Conservation (phyloP, 2,113 vertebrate species). For the Scytalopus superciliaris region DNA sequence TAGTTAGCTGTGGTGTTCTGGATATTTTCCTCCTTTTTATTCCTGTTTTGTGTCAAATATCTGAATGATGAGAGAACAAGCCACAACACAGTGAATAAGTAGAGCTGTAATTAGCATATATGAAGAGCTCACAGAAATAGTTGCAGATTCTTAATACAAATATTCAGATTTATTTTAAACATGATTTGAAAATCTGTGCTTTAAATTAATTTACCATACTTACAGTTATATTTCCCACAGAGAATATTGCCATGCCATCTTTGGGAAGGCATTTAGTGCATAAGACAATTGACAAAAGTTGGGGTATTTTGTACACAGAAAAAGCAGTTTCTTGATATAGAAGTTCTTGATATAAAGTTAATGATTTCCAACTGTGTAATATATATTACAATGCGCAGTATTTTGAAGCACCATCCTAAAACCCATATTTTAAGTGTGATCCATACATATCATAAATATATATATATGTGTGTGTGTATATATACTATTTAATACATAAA, state of each 20-base stretch:
- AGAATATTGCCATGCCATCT: neutral
- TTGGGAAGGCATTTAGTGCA: neutral
- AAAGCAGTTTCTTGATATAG: neutral
- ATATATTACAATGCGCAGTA: neutral
- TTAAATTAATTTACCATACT: neutral
- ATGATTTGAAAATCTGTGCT: neutral
- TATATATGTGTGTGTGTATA: too few species aligned
- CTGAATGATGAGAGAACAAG: neutral
- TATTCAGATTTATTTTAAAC: neutral
- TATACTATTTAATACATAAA: neutral
- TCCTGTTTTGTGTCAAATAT: neutral
- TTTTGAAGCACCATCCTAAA: neutral
- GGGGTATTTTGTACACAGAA: neutral
- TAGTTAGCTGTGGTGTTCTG: neutral
- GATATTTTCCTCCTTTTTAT: neutral
- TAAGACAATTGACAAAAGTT: neutral
- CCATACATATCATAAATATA: too few species aligned
- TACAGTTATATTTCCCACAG: neutral
- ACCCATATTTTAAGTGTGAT: rapidly evolving
- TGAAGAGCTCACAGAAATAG: neutral
- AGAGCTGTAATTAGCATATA: neutral
- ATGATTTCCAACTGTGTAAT: neutral
- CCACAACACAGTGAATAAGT: neutral
- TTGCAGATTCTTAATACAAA: neutral
- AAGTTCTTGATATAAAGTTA: neutral